phyloP scores from a whole-genome alignment of 2,113 vertebrate species.

The Collichthys lucidus region DNA sequence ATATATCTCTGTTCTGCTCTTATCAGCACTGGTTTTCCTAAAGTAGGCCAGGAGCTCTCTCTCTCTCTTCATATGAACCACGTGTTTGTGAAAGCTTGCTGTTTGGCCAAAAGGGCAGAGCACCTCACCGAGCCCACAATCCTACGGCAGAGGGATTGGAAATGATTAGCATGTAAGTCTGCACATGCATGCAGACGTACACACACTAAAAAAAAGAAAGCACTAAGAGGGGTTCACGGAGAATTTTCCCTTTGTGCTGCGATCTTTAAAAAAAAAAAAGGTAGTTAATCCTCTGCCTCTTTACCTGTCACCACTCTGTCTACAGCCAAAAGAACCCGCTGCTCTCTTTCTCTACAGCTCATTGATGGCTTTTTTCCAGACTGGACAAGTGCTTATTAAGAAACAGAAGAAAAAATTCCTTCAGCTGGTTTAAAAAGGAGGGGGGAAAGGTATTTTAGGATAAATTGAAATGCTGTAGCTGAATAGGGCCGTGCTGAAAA shows the following conservation, averaged over 20 bases:
- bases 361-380: conserved; percentile 54
- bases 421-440: conserved; percentile 29
- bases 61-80: not conserved
- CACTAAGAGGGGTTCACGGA: conserved; percentile 40
- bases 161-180: conserved; percentile 39
- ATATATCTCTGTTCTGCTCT: not conserved
- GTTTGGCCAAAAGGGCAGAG: conserved; percentile 34
- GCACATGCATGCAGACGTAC: conserved; percentile 32
- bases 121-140: not conserved
- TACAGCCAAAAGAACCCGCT: conserved; percentile 34
- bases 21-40: not conserved
- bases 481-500: conserved; percentile 38
- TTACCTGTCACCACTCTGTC: conserved; percentile 68
- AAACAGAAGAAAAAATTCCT: conserved; percentile 46
- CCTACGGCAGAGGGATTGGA: conserved; percentile 1
- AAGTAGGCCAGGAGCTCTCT: not conserved
- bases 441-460: conserved; percentile 35
- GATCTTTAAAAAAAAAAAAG: conserved; percentile 40
- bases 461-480: conserved; percentile 41
- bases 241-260: conserved; percentile 60
- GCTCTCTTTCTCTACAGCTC: conserved; percentile 41
- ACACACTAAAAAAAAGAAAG: conserved; percentile 13
- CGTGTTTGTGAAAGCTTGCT: not conserved
- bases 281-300: conserved; percentile 67
- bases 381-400: conserved; percentile 74